Conservation (phyloP, 2,113 vertebrate genomes). For the Apodemus speciosus region DNA sequence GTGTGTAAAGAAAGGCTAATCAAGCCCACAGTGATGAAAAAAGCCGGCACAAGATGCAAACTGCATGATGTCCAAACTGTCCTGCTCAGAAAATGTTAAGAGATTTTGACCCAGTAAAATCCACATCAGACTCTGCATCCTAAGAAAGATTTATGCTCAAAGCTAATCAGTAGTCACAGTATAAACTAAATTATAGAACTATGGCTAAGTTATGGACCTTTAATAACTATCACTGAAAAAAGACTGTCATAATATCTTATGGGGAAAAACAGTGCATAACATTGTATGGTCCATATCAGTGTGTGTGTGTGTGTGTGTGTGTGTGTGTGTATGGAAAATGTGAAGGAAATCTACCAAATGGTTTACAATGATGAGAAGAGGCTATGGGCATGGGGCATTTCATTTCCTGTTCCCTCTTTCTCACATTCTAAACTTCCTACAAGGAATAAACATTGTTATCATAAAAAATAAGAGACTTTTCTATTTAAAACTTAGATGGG, state of each 20-base stretch:
- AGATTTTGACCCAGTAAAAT: conserved; percentile 31
- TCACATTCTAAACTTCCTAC: conserved; percentile 26
- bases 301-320: not conserved
- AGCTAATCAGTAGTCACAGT: conserved; percentile 4
- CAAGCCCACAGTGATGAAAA: conserved; percentile 42
- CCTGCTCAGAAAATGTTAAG: not conserved
- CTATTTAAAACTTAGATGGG: conserved; percentile 11
- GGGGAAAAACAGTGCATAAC: not conserved
- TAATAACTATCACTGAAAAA: conserved; percentile 22
- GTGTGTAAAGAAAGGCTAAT: conserved; percentile 51
- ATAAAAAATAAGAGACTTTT: not conserved
- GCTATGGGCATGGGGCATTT: not conserved
- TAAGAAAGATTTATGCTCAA: conserved; percentile 25
- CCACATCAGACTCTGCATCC: conserved; percentile 12
- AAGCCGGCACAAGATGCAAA: not conserved
- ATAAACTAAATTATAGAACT: not conserved
- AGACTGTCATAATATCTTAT: conserved; percentile 3
- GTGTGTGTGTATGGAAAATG: not conserved
- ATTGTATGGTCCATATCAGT: not conserved
- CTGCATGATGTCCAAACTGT: not conserved
- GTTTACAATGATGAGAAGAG: not conserved
- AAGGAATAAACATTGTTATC: not conserved
- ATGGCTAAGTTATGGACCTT: not conserved
- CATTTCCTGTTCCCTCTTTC: conserved; percentile 28
- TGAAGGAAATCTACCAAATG: conserved; percentile 31